These are phyloP conservation scores for Pogonocherus hispidulus DNA, from an alignment of 2,888 invertebrate genomes.

Conservation along the genomic window DNA sequence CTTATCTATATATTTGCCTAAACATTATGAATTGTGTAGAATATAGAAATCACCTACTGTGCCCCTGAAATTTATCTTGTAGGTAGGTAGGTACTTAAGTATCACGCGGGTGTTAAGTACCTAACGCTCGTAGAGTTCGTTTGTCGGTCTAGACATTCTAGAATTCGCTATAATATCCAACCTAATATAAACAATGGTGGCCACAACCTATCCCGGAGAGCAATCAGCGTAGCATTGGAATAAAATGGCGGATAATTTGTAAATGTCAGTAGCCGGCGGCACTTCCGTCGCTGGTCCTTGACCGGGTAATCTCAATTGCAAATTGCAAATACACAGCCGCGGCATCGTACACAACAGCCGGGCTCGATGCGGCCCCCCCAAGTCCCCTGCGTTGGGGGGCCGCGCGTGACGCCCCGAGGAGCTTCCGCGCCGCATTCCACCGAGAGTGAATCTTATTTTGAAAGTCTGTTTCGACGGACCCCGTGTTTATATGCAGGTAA, in stretches of 20 bases:
- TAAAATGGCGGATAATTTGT: constrained; percentile 35
- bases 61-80: too few species aligned
- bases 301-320: constrained; percentile 64
- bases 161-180: too few species aligned
- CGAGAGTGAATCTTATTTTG: constrained; percentile 42
- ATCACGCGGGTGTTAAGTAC: too few species aligned
- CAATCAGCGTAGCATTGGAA: too few species aligned
- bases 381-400: background rate
- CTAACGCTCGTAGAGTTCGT: too few species aligned
- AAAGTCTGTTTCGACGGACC: constrained; percentile 24
- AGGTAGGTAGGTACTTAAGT: too few species aligned
- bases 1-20: too few species aligned
- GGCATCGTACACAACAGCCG: constrained; percentile 4
- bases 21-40: too few species aligned
- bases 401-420: background rate
- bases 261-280: constrained; percentile 28
- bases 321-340: constrained; percentile 45
- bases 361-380: background rate
- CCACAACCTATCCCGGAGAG: too few species aligned
- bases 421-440: constrained; percentile 34
- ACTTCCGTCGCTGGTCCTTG: constrained; percentile 54
- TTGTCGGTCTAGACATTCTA: too few species aligned
- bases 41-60: too few species aligned
- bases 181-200: too few species aligned
- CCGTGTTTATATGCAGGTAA: background rate